A percentile compares a stretch with the other conserved stretches of the same genome.
These are phyloP conservation scores for Lymantria dispar DNA, from an alignment of 2,888 invertebrate genomes.

Conservation along the genomic window DNA sequence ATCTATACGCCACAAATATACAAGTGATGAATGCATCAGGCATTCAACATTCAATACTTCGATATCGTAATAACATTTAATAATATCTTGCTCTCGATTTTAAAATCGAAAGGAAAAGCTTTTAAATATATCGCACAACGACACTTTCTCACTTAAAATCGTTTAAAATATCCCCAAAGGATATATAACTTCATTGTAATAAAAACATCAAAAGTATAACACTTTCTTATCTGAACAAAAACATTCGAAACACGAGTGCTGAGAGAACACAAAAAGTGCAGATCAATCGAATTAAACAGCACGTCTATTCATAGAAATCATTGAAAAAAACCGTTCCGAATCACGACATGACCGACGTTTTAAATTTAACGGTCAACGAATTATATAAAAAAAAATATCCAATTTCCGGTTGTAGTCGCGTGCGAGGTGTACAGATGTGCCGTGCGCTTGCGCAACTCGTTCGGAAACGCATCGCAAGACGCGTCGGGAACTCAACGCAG, in stretches of 20 bases:
- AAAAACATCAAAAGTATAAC: conserved; percentile 5
- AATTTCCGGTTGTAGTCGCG: conserved; percentile 54
- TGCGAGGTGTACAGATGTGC: conserved; percentile 39
- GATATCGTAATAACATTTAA: no score
- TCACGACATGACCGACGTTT: conserved; percentile 29
- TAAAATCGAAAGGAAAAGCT: no score
- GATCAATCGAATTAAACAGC: conserved; percentile 36
- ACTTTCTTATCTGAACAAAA: conserved; percentile 24
- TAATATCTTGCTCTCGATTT: no score
- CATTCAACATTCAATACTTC: no score
- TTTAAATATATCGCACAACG: no score
- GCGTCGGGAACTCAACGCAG: conserved; percentile 47
- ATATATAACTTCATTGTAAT: conserved; percentile 2
- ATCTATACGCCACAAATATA: no score
- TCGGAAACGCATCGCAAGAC: conserved; percentile 48
- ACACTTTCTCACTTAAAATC: neutral
- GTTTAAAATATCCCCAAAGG: conserved; percentile 1
- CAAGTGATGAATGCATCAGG: no score
- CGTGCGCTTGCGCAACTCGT: conserved; percentile 48
- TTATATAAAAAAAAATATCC: conserved; percentile 23
- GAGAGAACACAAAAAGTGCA: conserved; percentile 21
- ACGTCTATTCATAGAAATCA: conserved; percentile 32
- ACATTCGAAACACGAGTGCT: neutral
- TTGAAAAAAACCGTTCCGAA: conserved; percentile 26
- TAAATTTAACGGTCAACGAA: conserved; percentile 35